Evolutionary conservation across 2,797 vertebrate genomes (phyloP).

Genomic region (Clarias laeviceps): DNA sequence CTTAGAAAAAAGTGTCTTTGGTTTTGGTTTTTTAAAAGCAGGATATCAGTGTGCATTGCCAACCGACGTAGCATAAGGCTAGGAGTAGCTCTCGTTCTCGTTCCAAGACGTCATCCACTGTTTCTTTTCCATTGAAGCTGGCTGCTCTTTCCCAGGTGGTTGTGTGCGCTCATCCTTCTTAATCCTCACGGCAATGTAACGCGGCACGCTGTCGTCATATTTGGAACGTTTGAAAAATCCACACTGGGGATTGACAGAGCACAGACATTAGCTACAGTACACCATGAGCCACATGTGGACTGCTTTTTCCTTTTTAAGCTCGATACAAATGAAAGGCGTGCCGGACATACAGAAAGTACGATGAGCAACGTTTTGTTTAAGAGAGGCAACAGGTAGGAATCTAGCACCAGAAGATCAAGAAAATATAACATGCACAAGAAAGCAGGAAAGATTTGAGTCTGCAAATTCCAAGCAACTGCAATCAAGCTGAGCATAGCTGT

Average conservation of each 20-base stretch:
- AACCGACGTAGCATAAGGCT: constrained; percentile 51
- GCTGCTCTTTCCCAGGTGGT: constrained; percentile 71
- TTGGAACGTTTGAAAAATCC: constrained; percentile 93
- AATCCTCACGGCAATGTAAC: constrained; percentile 91
- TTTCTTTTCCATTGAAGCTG: constrained; percentile 82
- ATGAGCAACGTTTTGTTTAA: neutral
- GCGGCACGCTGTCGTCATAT: constrained; percentile 89
- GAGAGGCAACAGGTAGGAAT: constrained; percentile 22
- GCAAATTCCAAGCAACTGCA: constrained; percentile 40
- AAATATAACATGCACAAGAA: constrained; percentile 15
- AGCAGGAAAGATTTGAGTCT: constrained; percentile 2
- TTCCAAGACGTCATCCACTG: constrained; percentile 94
- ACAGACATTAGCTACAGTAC: neutral
- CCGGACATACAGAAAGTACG: neutral
- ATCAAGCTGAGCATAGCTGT: constrained; percentile 31
- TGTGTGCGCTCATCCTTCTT: constrained; percentile 83
- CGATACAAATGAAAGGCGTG: neutral
- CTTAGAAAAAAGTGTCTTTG: constrained; percentile 37
- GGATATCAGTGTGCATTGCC: constrained; percentile 45
- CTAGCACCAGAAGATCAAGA: neutral
- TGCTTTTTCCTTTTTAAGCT: neutral
- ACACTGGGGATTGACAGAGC: constrained; percentile 73
- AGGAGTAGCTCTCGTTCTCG: constrained; percentile 88
- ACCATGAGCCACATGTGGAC: neutral
- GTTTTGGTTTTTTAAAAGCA: constrained; percentile 31